Conservation (phyloP, 2,113 vertebrate species). For the Oncorhynchus kisutch region DNA sequence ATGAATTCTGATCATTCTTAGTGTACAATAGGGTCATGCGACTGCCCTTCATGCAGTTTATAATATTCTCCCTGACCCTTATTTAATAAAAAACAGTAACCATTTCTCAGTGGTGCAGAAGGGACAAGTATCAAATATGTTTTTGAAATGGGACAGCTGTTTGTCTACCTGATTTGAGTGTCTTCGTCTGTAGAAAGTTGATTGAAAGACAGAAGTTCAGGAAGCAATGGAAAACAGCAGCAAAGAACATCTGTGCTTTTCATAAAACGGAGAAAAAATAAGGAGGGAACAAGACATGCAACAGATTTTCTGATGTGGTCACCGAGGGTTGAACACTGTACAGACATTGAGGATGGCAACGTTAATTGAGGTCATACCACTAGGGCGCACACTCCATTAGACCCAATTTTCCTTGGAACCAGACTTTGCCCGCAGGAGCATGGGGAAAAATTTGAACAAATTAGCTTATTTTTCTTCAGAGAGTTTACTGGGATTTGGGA, state of each 20-base stretch:
- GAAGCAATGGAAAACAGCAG: neutral
- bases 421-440: slow-evolving; percentile 33
- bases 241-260: too few relatives aligned
- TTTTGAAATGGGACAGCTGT: neutral
- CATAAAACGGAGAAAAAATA: neutral
- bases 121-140: too few relatives aligned
- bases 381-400: slow-evolving; percentile 40
- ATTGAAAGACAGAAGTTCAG: neutral
- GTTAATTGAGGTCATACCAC: slow-evolving; percentile 62
- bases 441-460: slow-evolving; percentile 29
- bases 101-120: too few relatives aligned
- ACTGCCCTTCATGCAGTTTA: too few relatives aligned
- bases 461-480: slow-evolving; percentile 37
- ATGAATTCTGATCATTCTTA: too few relatives aligned
- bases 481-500: slow-evolving; percentile 33
- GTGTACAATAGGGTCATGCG: too few relatives aligned
- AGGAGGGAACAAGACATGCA: slow-evolving; percentile 27
- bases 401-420: slow-evolving; percentile 40
- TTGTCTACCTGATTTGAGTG: neutral
- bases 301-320: slow-evolving; percentile 32
- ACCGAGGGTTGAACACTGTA: slow-evolving; percentile 16
- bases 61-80: too few relatives aligned
- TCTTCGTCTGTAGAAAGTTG: neutral
- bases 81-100: too few relatives aligned
- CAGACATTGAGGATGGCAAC: slow-evolving; percentile 27